A percentile compares a stretch with the other conserved stretches of the same genome.
Conservation (phyloP, 2,888 invertebrate genomes). For the Cantharis lateralis region DNA sequence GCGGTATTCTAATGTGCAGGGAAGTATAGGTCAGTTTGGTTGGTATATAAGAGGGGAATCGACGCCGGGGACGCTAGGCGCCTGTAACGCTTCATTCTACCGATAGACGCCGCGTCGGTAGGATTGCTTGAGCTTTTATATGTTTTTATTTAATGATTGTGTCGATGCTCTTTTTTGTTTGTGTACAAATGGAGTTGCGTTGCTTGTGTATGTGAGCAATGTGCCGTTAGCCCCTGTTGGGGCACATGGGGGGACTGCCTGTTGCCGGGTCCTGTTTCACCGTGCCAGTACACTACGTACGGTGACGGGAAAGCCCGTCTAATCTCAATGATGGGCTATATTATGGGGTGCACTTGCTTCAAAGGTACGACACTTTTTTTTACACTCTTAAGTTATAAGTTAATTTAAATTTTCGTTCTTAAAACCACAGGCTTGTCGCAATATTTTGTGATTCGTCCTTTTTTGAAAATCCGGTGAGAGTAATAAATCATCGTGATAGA, state of each 20-base stretch:
- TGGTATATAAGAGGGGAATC: slow-evolving; percentile 55
- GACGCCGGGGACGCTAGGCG: slow-evolving; percentile 51
- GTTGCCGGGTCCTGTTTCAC: slow-evolving; percentile 39
- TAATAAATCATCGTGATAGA: not conserved
- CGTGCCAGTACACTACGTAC: slow-evolving; percentile 40
- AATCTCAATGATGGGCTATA: slow-evolving; percentile 85
- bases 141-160: slow-evolving; percentile 25
- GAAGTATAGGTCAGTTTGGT: slow-evolving; percentile 46
- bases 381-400: not conserved
- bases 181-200: slow-evolving; percentile 23
- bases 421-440: not conserved
- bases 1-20: slow-evolving; percentile 25
- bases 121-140: slow-evolving; percentile 30
- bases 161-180: slow-evolving; percentile 26
- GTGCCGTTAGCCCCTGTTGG: slow-evolving; percentile 35
- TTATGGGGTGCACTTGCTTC: slow-evolving; percentile 92
- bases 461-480: not conserved
- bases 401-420: not conserved
- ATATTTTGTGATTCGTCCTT: not conserved
- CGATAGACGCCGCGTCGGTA: slow-evolving; percentile 39
- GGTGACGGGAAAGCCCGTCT: slow-evolving; percentile 41
- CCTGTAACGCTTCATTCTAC: slow-evolving; percentile 56
- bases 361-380: slow-evolving; percentile 66
- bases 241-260: slow-evolving; percentile 33
- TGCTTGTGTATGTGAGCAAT: slow-evolving; percentile 36